Conservation (phyloP, 2,888 invertebrate genomes). For the Bombylius discolor region DNA sequence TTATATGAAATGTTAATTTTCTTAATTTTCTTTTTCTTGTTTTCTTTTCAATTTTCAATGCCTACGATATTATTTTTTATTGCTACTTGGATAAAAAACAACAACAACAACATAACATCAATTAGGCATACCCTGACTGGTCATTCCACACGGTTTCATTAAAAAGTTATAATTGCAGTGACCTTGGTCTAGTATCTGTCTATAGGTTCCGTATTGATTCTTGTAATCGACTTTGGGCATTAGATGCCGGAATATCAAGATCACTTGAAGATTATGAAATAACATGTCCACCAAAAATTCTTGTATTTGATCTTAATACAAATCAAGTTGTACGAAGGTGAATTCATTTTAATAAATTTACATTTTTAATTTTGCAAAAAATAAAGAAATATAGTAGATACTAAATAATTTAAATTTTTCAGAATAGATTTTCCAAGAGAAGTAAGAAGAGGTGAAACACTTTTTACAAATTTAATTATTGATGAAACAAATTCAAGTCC, state of each 20-base stretch:
- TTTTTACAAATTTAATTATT: constrained; percentile 66
- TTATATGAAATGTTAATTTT: background rate
- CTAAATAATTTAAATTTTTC: constrained; percentile 20
- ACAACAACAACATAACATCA: no score
- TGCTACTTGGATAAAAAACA: no score
- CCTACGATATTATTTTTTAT: no score
- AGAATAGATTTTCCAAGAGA: constrained; percentile 63
- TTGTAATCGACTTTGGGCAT: constrained; percentile 72
- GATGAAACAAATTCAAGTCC: constrained; percentile 55
- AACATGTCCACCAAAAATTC: constrained; percentile 65
- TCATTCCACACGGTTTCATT: constrained; percentile 60
- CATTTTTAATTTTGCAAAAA: background rate
- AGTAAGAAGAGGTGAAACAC: constrained; percentile 57
- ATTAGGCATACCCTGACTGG: constrained; percentile 60
- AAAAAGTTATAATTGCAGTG: constrained; percentile 60
- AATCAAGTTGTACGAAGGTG: constrained; percentile 47
- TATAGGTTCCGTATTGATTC: constrained; percentile 63
- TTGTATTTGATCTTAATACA: constrained; percentile 64
- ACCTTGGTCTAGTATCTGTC: constrained; percentile 62
- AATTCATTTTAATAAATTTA: constrained; percentile 16
- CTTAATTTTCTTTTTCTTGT: no score
- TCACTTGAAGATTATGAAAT: constrained; percentile 50
- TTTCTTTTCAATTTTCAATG: no score
- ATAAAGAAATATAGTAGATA: no score
- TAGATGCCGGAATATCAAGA: constrained; percentile 52